Evolutionary conservation across 2,888 invertebrate species (phyloP).

Genomic region (Carcina quercana): DNA sequence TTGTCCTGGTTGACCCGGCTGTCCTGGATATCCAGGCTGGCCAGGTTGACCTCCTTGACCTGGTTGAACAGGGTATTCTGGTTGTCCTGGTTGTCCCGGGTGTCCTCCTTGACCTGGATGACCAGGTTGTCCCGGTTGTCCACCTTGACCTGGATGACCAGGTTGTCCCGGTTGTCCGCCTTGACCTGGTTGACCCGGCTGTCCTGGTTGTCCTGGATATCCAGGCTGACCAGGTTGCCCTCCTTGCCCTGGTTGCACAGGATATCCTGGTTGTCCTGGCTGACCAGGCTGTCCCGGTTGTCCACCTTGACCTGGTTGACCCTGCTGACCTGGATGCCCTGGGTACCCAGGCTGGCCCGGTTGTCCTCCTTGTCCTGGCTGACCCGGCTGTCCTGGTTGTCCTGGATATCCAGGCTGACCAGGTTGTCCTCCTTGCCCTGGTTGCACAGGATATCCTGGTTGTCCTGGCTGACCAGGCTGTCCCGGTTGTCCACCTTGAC

Average conservation of each 20-base stretch:
- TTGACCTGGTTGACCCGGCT: slow-evolving; percentile 14
- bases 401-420: slow-evolving; percentile 20
- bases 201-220: slow-evolving; percentile 11
- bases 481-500: slow-evolving; percentile 28
- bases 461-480: slow-evolving; percentile 29
- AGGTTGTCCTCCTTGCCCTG: slow-evolving; percentile 17
- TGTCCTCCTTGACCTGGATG: slow-evolving; percentile 19
- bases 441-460: slow-evolving; percentile 15
- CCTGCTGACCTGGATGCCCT: slow-evolving; percentile 22
- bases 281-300: slow-evolving; percentile 19
- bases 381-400: slow-evolving; percentile 24
- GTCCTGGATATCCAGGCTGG: slow-evolving; percentile 15
- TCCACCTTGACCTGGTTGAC: slow-evolving; percentile 19
- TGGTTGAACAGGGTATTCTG: slow-evolving; percentile 18
- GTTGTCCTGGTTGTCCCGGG: slow-evolving; percentile 21
- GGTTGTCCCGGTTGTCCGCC: slow-evolving; percentile 13
- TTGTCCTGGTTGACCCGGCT: slow-evolving; percentile 36
- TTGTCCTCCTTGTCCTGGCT: slow-evolving; percentile 18
- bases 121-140: slow-evolving; percentile 22
- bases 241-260: slow-evolving; percentile 15
- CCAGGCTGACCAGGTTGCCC: slow-evolving; percentile 14
- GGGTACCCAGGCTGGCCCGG: slow-evolving; percentile 21
- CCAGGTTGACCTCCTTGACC: slow-evolving; percentile 19
- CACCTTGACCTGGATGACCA: slow-evolving; percentile 15
- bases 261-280: slow-evolving; percentile 18